These are phyloP conservation scores for Vannuccia rotundouncinata DNA, from an alignment of 2,888 invertebrate genomes.

Conservation along the genomic window DNA sequence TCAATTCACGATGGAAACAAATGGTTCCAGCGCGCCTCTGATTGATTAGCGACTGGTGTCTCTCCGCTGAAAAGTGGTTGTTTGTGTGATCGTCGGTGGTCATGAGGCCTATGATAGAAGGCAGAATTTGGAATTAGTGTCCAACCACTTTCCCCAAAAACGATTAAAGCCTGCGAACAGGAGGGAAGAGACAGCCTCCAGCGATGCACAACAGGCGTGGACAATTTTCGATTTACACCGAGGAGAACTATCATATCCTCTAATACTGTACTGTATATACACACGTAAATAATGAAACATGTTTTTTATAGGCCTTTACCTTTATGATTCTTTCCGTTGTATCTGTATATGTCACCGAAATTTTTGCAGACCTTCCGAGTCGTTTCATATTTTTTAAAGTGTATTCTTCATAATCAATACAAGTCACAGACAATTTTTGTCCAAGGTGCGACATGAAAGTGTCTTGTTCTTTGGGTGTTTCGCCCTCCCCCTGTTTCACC, in stretches of 20 bases:
- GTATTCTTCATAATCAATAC: no score
- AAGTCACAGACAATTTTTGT: no score
- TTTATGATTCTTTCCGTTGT: neutral
- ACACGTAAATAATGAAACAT: neutral
- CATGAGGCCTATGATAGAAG: no score
- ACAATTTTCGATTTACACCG: no score
- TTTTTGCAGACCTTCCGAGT: neutral
- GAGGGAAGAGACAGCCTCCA: neutral
- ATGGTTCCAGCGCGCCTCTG: neutral
- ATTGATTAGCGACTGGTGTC: neutral
- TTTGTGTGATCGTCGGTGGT: neutral
- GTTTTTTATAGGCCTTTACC: neutral
- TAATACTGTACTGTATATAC: no score
- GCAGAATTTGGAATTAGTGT: neutral
- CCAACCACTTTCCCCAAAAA: neutral
- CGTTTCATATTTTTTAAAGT: no score
- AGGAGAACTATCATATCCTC: no score
- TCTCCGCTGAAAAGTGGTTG: neutral
- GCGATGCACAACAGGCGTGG: neutral
- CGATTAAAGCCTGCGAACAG: neutral
- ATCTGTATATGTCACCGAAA: neutral
- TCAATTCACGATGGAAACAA: neutral
- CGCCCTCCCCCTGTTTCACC: neutral
- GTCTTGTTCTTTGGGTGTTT: neutral
- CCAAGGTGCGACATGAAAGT: neutral